Percentiles rank a stretch among this genome's conserved stretches.
Evolutionary conservation across 2,888 invertebrate species (phyloP).

Genomic region (Athetis lepigone): DNA sequence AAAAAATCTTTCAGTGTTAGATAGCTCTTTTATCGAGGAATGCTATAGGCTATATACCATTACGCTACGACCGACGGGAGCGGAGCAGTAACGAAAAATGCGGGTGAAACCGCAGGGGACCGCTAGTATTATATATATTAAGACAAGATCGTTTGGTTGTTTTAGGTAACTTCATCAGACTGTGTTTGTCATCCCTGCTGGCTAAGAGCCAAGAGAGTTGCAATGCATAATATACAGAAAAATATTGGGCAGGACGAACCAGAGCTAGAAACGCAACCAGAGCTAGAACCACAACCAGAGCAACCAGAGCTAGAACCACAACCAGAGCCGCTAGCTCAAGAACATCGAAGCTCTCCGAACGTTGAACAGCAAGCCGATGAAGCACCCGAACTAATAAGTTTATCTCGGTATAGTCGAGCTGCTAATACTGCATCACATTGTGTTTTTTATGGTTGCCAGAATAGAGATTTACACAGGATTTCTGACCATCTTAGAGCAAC

Average conservation of each 20-base stretch:
- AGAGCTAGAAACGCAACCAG: too few relatives aligned
- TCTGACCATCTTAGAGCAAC: slow-evolving; percentile 4
- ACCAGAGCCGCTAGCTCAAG: neutral
- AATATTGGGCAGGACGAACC: neutral
- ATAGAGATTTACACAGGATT: neutral
- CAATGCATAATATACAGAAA: slow-evolving; percentile 1
- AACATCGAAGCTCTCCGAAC: neutral
- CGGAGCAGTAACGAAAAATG: too few relatives aligned
- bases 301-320: too few relatives aligned
- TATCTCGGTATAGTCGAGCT: neutral
- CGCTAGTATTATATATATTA: too few relatives aligned
- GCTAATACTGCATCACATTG: slow-evolving; percentile 12
- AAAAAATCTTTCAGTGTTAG: too few relatives aligned
- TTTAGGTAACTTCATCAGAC: slow-evolving; percentile 5
- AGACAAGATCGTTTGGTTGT: too few relatives aligned
- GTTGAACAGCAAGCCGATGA: neutral
- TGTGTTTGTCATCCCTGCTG: too few relatives aligned
- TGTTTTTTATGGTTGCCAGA: slow-evolving; percentile 10
- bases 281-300: neutral
- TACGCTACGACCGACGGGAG: too few relatives aligned
- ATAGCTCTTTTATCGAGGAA: too few relatives aligned
- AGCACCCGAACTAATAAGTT: neutral
- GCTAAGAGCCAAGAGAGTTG: slow-evolving; percentile 8
- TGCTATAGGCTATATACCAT: too few relatives aligned
- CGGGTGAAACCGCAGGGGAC: too few relatives aligned